phyloP scores from a whole-genome alignment of 2,797 vertebrate genomes.

The Tinamus major region DNA sequence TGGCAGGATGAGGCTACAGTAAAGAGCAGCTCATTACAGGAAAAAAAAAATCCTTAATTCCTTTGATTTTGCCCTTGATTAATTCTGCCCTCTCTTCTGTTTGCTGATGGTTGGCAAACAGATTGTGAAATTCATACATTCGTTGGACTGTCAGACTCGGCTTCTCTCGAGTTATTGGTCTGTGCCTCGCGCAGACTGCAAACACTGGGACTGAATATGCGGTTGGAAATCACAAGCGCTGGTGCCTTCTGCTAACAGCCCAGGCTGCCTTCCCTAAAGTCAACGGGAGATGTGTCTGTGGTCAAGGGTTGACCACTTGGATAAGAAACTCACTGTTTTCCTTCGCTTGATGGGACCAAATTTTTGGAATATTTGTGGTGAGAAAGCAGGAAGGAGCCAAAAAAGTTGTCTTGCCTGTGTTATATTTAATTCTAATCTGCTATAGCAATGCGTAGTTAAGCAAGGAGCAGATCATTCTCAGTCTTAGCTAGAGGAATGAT shows the following conservation, averaged over 20 bases:
- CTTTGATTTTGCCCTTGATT: neutral
- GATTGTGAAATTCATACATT: fast-evolving
- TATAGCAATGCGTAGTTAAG: neutral
- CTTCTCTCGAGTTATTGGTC: neutral
- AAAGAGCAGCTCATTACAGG: neutral
- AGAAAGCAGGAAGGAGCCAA: neutral
- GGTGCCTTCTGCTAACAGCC: neutral
- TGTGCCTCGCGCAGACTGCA: neutral
- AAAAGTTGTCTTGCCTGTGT: neutral
- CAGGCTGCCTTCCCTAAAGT: neutral
- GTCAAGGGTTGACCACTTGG: neutral
- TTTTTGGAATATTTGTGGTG: neutral
- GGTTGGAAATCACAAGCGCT: too few relatives aligned
- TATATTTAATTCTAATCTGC: neutral
- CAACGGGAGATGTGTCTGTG: neutral
- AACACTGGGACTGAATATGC: fast-evolving
- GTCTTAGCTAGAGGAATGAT: neutral
- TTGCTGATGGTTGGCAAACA: neutral
- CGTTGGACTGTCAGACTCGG: neutral
- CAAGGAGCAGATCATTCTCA: neutral
- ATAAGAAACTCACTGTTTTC: neutral
- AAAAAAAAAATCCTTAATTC: neutral
- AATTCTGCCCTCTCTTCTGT: neutral
- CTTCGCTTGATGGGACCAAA: neutral
- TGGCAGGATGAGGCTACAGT: neutral